phyloP scores from a whole-genome alignment of 2,888 invertebrate genomes.

The Ophraella communa region DNA sequence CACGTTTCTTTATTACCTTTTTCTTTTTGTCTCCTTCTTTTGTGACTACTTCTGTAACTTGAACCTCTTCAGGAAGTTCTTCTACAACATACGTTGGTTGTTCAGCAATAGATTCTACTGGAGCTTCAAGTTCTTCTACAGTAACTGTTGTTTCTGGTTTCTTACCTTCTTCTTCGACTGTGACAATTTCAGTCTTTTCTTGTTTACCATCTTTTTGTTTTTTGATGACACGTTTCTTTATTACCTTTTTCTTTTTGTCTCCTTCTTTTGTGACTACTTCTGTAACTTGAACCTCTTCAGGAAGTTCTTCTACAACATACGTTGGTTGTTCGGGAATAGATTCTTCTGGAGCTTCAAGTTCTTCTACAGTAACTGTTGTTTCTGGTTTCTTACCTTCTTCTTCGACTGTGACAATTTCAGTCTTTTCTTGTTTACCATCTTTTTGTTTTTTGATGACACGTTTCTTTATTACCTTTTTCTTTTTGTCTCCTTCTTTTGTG shows the following conservation, averaged over 20 bases:
- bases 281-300: conserved; percentile 45
- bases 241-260: conserved; percentile 44
- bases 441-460: conserved; percentile 46
- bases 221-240: conserved; percentile 58
- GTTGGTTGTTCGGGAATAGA: conserved; percentile 28
- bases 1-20: conserved; percentile 54
- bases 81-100: conserved; percentile 26
- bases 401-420: conserved; percentile 50
- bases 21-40: conserved; percentile 50
- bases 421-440: conserved; percentile 47
- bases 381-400: conserved; percentile 55
- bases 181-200: conserved; percentile 58
- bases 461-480: conserved; percentile 49
- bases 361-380: conserved; percentile 56
- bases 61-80: conserved; percentile 48
- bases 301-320: conserved; percentile 44
- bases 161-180: conserved; percentile 58
- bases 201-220: conserved; percentile 55
- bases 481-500: conserved; percentile 54
- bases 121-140: conserved; percentile 45
- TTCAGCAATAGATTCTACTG: conserved; percentile 45
- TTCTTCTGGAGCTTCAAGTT: conserved; percentile 48
- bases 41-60: conserved; percentile 50
- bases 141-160: conserved; percentile 52
- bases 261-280: conserved; percentile 41